Evolutionary conservation across 2,113 vertebrate species (phyloP).

Genomic region (Mesitornis unicolor): DNA sequence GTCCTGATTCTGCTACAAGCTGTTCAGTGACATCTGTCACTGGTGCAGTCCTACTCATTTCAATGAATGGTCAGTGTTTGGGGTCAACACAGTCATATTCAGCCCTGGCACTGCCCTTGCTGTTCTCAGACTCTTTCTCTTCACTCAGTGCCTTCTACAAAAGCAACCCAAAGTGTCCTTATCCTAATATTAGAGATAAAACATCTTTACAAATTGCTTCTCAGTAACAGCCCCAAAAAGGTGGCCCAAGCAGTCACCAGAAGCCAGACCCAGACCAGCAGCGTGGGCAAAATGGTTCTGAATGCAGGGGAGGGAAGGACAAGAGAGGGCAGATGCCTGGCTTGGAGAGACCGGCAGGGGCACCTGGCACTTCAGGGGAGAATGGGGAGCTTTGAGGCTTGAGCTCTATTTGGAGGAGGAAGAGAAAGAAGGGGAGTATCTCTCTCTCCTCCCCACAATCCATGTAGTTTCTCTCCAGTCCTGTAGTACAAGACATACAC

Average conservation of each 20-base stretch:
- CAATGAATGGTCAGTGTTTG: accelerated
- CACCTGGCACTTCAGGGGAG: not conserved
- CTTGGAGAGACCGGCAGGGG: not conserved
- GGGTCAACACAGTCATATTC: not conserved
- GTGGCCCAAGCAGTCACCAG: not conserved
- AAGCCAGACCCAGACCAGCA: not conserved
- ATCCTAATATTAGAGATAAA: not conserved
- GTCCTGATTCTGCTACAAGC: not conserved
- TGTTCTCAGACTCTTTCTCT: not conserved
- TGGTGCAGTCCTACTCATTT: not conserved
- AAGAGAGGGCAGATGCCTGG: not conserved
- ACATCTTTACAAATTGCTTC: not conserved
- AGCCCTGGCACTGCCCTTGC: not conserved
- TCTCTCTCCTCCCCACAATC: not conserved
- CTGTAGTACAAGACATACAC: not conserved
- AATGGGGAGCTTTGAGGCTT: not conserved
- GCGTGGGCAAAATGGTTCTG: accelerated
- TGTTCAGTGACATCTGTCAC: not conserved
- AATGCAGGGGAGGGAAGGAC: not conserved
- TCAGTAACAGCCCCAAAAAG: not conserved
- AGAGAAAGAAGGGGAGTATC: not conserved
- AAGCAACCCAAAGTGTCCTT: not conserved
- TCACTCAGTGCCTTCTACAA: not conserved
- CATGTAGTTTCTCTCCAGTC: not conserved
- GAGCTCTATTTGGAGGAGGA: not conserved